Evolutionary conservation across 2,888 invertebrate species (phyloP), one percentile per base, ranked within the genome.

Genomic region (Melinaea marsaeus): DNA sequence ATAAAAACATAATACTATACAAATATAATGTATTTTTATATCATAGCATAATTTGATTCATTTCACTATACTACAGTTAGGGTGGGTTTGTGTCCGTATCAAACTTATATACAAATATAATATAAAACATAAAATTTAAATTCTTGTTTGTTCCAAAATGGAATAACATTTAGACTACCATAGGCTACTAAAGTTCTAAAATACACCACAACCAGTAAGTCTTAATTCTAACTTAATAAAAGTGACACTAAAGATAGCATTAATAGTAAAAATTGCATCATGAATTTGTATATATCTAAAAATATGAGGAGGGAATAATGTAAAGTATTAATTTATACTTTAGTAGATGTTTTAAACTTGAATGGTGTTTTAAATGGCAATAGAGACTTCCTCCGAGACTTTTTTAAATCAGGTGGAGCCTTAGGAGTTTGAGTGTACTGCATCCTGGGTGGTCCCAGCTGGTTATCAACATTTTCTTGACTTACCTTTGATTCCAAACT

Each of bases 41-140:
- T 60, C 42, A 61, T 32, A 46, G 62, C 57, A 65, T 60, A 59
- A 65, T 60, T 59, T 42, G 42, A 42, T 42, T 35, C 57, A 59
- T 63, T 74, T 78, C 64, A 77, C 77, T 85, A 86, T 73, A 69
- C 88, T 88, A 88, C 70, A 78, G 76, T 84, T 68, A 82, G 80
- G 90, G 89, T 88, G 90, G 90, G 89, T 80, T 81, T 78, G 69
- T 87, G 90, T 90, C 90, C 90, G 90, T 89, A 81, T 82, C 77
- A 77, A 74, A 63, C 75, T 80, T 78, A 82, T 79, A 72, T 84
- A 81, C 79, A 83, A 70, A 68, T 67, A 72, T 70, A 75, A 76
- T 72, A 74, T 71, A 67, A 71, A 70, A 72, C 63, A 48, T 64
- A 69, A 62, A 63, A 65, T 64, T 64, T 66, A 64, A 63, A 58